Conservation (phyloP, 2,113 vertebrate species). For the Microcebus griseorufus region DNA sequence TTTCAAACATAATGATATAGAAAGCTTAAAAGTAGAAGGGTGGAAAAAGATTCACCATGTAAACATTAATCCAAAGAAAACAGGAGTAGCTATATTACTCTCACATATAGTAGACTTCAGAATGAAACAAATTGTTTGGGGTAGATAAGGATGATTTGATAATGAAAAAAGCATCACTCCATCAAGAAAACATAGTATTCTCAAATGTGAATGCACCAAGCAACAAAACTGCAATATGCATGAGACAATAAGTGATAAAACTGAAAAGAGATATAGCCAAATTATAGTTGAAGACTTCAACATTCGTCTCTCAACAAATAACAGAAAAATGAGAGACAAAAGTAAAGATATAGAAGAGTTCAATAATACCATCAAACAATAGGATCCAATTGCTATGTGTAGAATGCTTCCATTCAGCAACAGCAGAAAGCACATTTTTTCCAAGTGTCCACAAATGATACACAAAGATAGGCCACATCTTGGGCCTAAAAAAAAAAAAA, state of each 20-base stretch:
- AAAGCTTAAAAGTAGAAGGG: neutral
- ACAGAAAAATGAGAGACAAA: neutral
- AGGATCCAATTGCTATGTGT: neutral
- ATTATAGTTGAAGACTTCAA: neutral
- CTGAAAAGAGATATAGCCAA: neutral
- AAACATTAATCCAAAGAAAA: neutral
- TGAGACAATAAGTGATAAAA: neutral
- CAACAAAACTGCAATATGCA: neutral
- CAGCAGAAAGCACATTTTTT: neutral
- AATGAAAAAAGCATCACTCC: neutral
- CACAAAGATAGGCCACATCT: neutral
- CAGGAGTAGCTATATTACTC: neutral
- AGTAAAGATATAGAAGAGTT: neutral
- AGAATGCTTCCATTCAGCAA: neutral
- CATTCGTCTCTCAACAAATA: neutral
- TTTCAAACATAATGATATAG: neutral
- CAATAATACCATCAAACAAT: neutral
- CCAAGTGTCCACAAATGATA: neutral
- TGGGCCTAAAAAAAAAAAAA: neutral
- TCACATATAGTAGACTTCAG: neutral
- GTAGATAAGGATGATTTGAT: neutral
- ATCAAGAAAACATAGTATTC: neutral
- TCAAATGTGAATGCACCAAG: neutral
- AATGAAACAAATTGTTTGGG: neutral
- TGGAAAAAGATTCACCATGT: neutral